Percentiles rank a stretch among this genome's conserved stretches.
phyloP scores from a whole-genome alignment of 2,797 vertebrate genomes.

The Gambusia yucatana region DNA sequence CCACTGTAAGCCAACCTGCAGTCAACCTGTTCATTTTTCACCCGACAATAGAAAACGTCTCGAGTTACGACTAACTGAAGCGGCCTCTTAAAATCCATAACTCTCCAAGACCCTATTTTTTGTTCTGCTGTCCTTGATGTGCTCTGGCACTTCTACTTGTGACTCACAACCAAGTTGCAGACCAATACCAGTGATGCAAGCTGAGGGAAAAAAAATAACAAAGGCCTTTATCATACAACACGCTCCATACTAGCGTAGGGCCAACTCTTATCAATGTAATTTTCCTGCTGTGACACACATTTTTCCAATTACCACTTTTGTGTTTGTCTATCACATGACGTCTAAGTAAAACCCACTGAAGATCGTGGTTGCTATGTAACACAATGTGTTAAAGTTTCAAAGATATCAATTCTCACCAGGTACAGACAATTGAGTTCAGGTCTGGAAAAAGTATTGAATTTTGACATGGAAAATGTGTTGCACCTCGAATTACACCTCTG shows the following conservation, averaged over 20 bases:
- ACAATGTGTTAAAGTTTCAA: background rate
- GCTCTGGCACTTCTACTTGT: conserved; percentile 41
- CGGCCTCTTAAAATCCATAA: conserved; percentile 56
- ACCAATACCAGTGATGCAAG: conserved; percentile 4
- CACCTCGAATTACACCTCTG: background rate
- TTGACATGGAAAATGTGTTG: background rate
- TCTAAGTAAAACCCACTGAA: background rate
- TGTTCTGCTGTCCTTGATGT: conserved; percentile 21
- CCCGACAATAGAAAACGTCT: conserved; percentile 65
- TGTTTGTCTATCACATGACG: background rate
- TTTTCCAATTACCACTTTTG: background rate
- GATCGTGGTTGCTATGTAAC: background rate
- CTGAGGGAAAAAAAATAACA: background rate
- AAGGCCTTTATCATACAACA: background rate
- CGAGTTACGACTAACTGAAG: conserved; percentile 54
- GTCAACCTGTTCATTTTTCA: conserved; percentile 76
- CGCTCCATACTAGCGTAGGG: background rate
- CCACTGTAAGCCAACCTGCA: conserved; percentile 72
- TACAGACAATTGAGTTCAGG: background rate
- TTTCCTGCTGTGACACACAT: background rate
- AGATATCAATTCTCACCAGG: background rate
- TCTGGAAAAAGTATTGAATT: background rate
- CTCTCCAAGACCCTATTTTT: conserved; percentile 40
- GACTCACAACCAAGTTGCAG: conserved; percentile 13
- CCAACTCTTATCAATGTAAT: background rate